These are phyloP conservation scores for Patella pellucida DNA, from an alignment of 2,888 invertebrate species.

Conservation along the genomic window DNA sequence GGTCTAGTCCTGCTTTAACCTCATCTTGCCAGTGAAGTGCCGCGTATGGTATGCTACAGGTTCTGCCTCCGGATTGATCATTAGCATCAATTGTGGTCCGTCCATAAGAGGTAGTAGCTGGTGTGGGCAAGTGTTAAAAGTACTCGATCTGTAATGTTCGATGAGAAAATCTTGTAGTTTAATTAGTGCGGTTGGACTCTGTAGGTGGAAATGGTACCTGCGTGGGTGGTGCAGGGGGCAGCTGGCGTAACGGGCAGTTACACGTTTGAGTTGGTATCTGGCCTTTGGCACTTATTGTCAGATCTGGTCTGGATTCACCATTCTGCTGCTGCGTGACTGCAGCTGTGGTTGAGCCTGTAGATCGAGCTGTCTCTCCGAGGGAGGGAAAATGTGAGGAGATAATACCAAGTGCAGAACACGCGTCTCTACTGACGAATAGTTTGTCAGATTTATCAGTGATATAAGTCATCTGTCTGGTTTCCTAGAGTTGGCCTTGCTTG, in stretches of 20 bases:
- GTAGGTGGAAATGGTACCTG: slow-evolving; percentile 41
- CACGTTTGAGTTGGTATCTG: slow-evolving; percentile 30
- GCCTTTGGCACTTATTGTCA: slow-evolving; percentile 25
- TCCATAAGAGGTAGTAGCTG: slow-evolving; percentile 45
- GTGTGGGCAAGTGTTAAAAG: slow-evolving; percentile 53
- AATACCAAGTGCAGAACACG: slow-evolving; percentile 44
- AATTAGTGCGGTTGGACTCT: slow-evolving; percentile 30
- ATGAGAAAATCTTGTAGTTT: slow-evolving; percentile 40
- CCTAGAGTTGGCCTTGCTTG: slow-evolving; percentile 19
- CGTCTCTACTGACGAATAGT: slow-evolving; percentile 47
- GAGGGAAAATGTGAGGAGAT: slow-evolving; percentile 39
- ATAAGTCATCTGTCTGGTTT: slow-evolving; percentile 50
- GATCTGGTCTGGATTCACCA: slow-evolving; percentile 24
- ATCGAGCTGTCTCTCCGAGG: slow-evolving; percentile 16
- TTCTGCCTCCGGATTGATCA: slow-evolving; percentile 44
- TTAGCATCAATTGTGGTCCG: slow-evolving; percentile 41
- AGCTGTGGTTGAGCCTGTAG: neutral
- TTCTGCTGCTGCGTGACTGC: slow-evolving; percentile 5
- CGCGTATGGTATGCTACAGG: slow-evolving; percentile 48
- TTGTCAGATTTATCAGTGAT: slow-evolving; percentile 46
- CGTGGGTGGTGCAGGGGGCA: slow-evolving; percentile 35
- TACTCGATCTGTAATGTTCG: slow-evolving; percentile 44
- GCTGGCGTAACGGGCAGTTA: slow-evolving; percentile 26
- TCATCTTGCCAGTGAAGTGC: slow-evolving; percentile 52
- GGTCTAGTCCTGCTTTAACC: slow-evolving; percentile 48